Evolutionary conservation across 1,140 invertebrate genomes (phyloP).

Genomic region (Bathynomus jamesi): DNA sequence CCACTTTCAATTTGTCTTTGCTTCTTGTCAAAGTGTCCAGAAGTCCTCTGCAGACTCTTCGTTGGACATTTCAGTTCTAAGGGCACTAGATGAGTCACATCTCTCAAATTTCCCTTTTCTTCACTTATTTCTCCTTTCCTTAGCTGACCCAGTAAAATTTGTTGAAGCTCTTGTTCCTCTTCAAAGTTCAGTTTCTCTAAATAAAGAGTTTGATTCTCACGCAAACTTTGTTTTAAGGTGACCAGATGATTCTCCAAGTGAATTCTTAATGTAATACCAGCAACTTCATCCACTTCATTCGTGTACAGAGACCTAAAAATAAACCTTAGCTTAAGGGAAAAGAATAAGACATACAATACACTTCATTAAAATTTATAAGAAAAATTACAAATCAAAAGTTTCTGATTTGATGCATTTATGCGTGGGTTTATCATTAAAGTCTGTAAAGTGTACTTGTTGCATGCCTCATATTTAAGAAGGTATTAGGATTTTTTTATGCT

Average conservation of each 20-base stretch:
- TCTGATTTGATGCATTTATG: too few relatives aligned
- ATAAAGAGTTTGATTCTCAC: conserved; percentile 9
- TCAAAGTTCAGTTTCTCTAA: conserved; percentile 23
- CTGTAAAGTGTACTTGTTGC: too few relatives aligned
- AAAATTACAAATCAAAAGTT: too few relatives aligned
- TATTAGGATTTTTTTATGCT: too few relatives aligned
- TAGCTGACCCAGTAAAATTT: conserved; percentile 21
- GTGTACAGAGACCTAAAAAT: conserved; percentile 22
- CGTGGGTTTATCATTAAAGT: too few relatives aligned
- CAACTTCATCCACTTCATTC: conserved; percentile 6
- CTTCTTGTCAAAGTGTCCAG: too few relatives aligned
- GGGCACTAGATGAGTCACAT: not conserved
- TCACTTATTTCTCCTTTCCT: conserved; percentile 20
- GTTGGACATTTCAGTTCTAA: not conserved
- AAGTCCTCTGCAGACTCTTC: too few relatives aligned
- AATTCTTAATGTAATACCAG: conserved; percentile 9
- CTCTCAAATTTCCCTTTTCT: conserved; percentile 13
- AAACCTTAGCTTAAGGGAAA: not conserved
- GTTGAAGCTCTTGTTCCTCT: conserved; percentile 21
- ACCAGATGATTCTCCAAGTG: conserved; percentile 21
- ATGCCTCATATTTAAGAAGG: too few relatives aligned
- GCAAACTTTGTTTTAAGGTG: conserved; percentile 16
- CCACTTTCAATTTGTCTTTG: too few relatives aligned
- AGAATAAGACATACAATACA: not conserved
- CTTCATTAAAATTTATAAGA: too few relatives aligned